Conservation (phyloP, 2,113 vertebrate species). For the Macrotus californicus region DNA sequence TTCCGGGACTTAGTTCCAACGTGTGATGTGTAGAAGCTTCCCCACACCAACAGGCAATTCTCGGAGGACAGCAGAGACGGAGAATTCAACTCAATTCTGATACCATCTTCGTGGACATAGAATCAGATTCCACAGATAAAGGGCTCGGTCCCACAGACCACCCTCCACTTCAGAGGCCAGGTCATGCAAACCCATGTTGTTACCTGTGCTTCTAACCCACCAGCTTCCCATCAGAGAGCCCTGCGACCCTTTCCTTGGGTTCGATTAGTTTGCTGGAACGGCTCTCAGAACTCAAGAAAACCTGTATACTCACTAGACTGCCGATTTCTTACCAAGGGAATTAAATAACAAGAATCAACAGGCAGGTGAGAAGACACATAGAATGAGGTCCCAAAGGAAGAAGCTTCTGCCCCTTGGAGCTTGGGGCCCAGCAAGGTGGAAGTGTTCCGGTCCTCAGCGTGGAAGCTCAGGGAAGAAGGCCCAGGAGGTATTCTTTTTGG, state of each 20-base stretch:
- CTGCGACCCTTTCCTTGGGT: not conserved
- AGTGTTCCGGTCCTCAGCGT: not conserved
- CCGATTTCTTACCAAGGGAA: not conserved
- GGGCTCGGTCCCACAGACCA: not conserved
- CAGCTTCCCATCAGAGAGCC: not conserved
- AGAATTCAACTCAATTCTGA: not conserved
- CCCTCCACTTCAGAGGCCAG: not conserved
- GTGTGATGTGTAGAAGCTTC: not conserved
- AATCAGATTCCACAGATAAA: not conserved
- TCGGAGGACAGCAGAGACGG: not conserved
- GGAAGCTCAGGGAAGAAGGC: not conserved
- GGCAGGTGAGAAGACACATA: no score
- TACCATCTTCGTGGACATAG: not conserved
- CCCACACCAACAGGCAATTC: not conserved
- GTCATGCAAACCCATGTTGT: not conserved
- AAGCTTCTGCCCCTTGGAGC: not conserved
- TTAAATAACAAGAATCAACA: not conserved
- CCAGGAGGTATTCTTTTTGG: not conserved
- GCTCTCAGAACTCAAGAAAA: not conserved
- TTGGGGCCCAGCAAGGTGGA: not conserved
- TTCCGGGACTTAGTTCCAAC: not conserved
- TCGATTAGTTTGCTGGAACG: not conserved
- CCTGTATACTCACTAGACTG: not conserved
- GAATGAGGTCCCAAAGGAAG: not conserved
- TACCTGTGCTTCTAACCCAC: not conserved